Evolutionary conservation across 2,113 vertebrate genomes (phyloP).

Genomic region (Asarcornis scutulata): DNA sequence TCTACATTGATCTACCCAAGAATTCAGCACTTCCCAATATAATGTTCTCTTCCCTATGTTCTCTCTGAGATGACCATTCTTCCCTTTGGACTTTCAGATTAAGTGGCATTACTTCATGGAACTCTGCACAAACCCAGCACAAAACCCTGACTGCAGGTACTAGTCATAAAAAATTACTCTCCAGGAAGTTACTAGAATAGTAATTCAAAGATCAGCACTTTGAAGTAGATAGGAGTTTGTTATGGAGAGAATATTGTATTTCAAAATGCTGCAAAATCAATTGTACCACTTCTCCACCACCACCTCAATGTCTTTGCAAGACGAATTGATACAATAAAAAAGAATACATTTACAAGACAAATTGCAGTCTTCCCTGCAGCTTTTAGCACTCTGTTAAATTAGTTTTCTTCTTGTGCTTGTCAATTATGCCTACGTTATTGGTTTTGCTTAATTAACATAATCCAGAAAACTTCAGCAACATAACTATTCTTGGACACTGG

Average conservation of each 20-base stretch:
- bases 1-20: neutral
- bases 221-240: neutral
- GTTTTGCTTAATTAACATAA: slow-evolving; percentile 50
- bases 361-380: neutral
- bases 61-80: neutral
- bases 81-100: neutral
- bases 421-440: slow-evolving; percentile 24
- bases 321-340: slow-evolving; percentile 16
- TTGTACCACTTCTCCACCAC: neutral
- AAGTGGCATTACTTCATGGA: neutral
- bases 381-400: slow-evolving; percentile 14
- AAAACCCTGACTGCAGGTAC: neutral
- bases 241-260: neutral
- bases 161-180: neutral
- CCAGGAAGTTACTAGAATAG: neutral
- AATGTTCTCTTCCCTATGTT: neutral
- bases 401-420: slow-evolving; percentile 23
- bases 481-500: neutral
- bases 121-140: neutral
- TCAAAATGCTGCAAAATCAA: neutral
- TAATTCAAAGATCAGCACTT: neutral
- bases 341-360: slow-evolving; percentile 34
- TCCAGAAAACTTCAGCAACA: neutral
- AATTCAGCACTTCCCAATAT: neutral
- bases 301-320: neutral